phyloP scores from a whole-genome alignment of 2,888 invertebrate species.

The Acleris laterana region DNA sequence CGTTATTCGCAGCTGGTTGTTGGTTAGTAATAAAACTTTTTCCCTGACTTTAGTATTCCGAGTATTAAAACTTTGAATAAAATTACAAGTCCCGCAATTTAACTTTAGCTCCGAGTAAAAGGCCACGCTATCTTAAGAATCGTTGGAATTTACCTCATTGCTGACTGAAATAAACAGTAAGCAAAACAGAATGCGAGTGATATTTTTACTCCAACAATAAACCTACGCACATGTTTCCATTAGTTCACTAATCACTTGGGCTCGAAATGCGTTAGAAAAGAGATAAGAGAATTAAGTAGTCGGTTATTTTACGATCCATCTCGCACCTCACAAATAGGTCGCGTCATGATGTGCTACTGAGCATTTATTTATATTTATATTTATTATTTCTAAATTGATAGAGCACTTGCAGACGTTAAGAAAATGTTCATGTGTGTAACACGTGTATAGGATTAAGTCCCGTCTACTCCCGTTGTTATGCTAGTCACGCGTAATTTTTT shows the following conservation, averaged over 20 bases:
- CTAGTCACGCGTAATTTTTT: constrained; percentile 13
- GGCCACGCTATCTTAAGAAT: constrained; percentile 34
- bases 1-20: constrained; percentile 23
- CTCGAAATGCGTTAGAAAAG: constrained; percentile 12
- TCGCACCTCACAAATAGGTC: constrained; percentile 16
- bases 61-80: constrained; percentile 26
- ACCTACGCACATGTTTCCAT: constrained; percentile 16
- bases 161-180: constrained; percentile 34
- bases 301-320: constrained; percentile 4
- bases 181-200: constrained; percentile 32
- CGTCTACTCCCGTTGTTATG: not conserved
- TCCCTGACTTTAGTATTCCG: constrained; percentile 12
- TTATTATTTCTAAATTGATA: constrained; percentile 15
- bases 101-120: constrained; percentile 18
- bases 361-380: constrained; percentile 24
- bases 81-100: constrained; percentile 11
- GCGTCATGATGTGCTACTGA: constrained; percentile 12
- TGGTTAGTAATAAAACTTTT: constrained; percentile 17
- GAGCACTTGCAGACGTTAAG: constrained; percentile 10
- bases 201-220: constrained; percentile 34
- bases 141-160: constrained; percentile 36
- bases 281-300: not conserved
- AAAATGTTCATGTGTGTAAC: constrained; percentile 3
- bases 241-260: constrained; percentile 15
- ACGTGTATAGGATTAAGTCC: constrained; percentile 15